Percentiles rank a stretch among this genome's conserved stretches.
phyloP scores from a whole-genome alignment of 2,797 vertebrate species.

The Phalloptychus januarius region DNA sequence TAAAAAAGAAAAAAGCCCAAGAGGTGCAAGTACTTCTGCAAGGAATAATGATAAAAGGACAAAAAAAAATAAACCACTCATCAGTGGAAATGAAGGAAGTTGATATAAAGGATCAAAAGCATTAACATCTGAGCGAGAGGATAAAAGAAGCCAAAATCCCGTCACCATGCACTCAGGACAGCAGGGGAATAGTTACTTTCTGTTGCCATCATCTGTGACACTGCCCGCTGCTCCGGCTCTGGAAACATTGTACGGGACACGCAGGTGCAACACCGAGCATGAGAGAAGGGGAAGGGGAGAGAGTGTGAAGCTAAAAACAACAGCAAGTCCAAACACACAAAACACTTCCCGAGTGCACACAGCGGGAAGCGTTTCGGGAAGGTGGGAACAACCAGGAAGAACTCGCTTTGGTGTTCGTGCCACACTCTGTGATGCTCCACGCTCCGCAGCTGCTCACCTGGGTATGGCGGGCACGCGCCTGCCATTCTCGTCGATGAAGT shows the following conservation, averaged over 20 bases:
- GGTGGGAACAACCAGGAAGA: conserved; percentile 3
- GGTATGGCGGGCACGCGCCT: conserved; percentile 92
- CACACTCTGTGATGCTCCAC: neutral
- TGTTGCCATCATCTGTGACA: conserved; percentile 86
- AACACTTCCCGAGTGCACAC: conserved; percentile 31
- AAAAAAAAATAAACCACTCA: neutral
- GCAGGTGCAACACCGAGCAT: conserved; percentile 78
- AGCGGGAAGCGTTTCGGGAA: conserved; percentile 2
- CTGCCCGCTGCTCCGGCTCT: conserved; percentile 85
- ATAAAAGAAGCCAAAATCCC: conserved; percentile 81
- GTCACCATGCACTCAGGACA: conserved; percentile 86
- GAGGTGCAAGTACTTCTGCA: neutral
- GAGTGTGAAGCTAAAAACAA: conserved; percentile 52
- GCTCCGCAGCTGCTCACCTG: conserved; percentile 75
- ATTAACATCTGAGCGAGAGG: conserved; percentile 51
- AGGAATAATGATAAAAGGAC: neutral
- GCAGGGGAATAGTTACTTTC: conserved; percentile 92
- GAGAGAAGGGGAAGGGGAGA: conserved; percentile 49
- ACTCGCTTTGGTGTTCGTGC: conserved; percentile 3
- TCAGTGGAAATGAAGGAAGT: conserved; percentile 47
- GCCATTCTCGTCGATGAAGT: conserved; percentile 95
- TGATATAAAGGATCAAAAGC: conserved; percentile 36
- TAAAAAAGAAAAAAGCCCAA: neutral
- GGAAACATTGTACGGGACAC: conserved; percentile 86
- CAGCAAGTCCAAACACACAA: conserved; percentile 35